Evolutionary conservation across 2,113 vertebrate genomes (phyloP).

Genomic region (Paramormyrops kingsleyae): DNA sequence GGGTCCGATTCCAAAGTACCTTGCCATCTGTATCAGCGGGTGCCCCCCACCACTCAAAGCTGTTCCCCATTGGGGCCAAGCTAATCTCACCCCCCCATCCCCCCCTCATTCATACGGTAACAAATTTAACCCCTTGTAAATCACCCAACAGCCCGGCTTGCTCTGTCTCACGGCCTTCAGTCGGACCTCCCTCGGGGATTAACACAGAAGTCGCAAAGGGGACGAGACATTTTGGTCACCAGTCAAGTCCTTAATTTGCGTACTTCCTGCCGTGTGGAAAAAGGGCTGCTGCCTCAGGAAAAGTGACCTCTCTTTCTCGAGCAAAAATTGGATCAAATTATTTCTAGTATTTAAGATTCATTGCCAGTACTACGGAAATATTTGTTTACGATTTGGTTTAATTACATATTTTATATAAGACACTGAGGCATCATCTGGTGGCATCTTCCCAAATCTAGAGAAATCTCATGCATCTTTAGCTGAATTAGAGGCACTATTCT

Average conservation of each 20-base stretch:
- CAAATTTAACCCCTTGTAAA: slow-evolving; percentile 34
- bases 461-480: neutral
- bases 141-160: slow-evolving; percentile 8
- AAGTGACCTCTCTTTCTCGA: neutral
- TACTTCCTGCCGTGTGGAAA: neutral
- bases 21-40: slow-evolving; percentile 40
- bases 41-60: neutral
- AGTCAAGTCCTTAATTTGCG: neutral
- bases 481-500: neutral
- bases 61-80: neutral
- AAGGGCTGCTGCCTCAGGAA: neutral
- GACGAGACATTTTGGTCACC: neutral
- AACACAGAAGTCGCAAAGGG: neutral
- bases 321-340: neutral
- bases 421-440: neutral
- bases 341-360: neutral
- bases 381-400: neutral
- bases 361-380: neutral
- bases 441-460: neutral
- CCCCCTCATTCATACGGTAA: neutral
- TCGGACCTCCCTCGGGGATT: neutral
- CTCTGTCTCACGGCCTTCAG: neutral
- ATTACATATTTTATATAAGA: neutral
- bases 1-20: slow-evolving; percentile 35
- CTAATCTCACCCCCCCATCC: slow-evolving; percentile 17